Evolutionary conservation across 2,888 invertebrate species (phyloP).

Genomic region (Drosophila eohydei): DNA sequence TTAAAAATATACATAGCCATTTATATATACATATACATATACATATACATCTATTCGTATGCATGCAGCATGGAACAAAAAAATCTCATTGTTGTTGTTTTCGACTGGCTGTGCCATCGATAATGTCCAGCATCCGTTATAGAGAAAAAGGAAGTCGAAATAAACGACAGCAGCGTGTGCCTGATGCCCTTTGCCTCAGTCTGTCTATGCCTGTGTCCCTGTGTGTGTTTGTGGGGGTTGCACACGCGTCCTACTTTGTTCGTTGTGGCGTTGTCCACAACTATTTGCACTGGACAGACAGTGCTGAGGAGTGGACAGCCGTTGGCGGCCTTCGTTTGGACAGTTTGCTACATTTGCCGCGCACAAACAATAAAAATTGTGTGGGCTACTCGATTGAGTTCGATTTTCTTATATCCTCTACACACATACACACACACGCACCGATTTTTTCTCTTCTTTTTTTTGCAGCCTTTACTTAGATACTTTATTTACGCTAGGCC

Average conservation of each 20-base stretch:
- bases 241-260: constrained; percentile 58
- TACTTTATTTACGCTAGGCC: constrained; percentile 49
- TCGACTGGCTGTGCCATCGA: constrained; percentile 67
- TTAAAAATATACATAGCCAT: constrained; percentile 68
- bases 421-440: background rate
- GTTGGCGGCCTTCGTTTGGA: constrained; percentile 62
- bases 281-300: constrained; percentile 68
- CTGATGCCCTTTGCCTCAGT: constrained; percentile 23
- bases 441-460: constrained; percentile 5
- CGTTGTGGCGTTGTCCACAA: constrained; percentile 29
- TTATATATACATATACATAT: constrained; percentile 9
- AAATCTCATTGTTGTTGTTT: constrained; percentile 32
- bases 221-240: constrained; percentile 65
- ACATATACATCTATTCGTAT: constrained; percentile 29
- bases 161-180: constrained; percentile 72
- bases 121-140: constrained; percentile 80
- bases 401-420: constrained; percentile 28
- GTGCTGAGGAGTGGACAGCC: constrained; percentile 38
- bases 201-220: constrained; percentile 6
- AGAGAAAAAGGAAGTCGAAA: constrained; percentile 76
- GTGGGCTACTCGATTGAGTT: constrained; percentile 67
- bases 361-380: constrained; percentile 70
- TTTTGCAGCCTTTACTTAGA: constrained; percentile 58
- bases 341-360: constrained; percentile 73
- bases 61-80: constrained; percentile 55